Evolutionary conservation across 2,113 vertebrate genomes (phyloP).

Genomic region (Haemorhous mexicanus): DNA sequence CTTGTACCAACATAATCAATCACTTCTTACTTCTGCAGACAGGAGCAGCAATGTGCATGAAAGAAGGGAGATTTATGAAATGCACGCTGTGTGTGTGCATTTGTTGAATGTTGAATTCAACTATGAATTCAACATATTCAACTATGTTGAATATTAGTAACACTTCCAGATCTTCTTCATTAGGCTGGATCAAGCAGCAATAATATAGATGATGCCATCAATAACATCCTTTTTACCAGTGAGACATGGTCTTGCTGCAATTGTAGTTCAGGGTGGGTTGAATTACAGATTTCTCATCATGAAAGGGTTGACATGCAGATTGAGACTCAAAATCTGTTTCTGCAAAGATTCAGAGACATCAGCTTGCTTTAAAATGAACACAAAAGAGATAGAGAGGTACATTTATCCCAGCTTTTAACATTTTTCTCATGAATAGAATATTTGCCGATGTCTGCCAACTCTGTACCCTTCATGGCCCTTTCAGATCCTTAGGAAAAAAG

Average conservation of each 20-base stretch:
- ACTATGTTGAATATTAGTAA: background rate
- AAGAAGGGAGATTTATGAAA: background rate
- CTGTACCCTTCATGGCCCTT: background rate
- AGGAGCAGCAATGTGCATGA: background rate
- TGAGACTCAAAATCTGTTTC: background rate
- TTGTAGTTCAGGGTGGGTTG: background rate
- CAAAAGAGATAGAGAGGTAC: background rate
- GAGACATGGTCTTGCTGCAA: background rate
- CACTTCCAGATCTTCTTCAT: background rate
- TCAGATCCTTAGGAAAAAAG: background rate
- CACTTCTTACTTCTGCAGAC: background rate
- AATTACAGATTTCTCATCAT: slow-evolving; percentile 7
- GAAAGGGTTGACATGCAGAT: background rate
- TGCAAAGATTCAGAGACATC: slow-evolving; percentile 11
- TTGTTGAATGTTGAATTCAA: too few relatives aligned
- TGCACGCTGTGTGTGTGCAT: background rate
- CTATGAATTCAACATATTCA: too few relatives aligned
- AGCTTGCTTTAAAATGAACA: slow-evolving; percentile 9
- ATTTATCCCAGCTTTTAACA: background rate
- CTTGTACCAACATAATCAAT: background rate
- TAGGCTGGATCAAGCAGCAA: background rate
- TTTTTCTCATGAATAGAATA: background rate
- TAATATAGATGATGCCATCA: background rate
- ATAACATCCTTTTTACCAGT: background rate
- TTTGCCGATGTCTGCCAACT: background rate